Evolutionary conservation across 1,140 invertebrate species (phyloP), one percentile per base, ranked within the genome.

Genomic region (Eriosoma lanigerum): DNA sequence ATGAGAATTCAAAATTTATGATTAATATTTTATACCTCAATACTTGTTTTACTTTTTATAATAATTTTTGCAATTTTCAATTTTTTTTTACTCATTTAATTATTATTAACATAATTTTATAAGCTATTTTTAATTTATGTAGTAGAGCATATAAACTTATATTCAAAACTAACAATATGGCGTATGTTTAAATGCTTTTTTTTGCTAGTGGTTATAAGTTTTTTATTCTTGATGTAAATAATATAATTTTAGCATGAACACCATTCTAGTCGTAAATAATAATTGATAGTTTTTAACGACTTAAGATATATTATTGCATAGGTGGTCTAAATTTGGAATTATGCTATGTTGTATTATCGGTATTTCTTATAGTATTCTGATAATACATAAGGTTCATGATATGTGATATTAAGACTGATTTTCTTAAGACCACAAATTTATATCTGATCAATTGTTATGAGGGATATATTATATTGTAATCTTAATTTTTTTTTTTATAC

Each of bases 221-320:
- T n/a, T n/a, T 72, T 72, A 6, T 72, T 72, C 24, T 72, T 12
- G 10, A n/a, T 68, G 64, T 68, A 48, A 17, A 38, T 44, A 38
- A n/a, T 66, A 29, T 66, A 19, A 66, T 66, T 66, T 66, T 44
- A 66, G 32, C 24, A 3, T 75, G 72, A 44, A 60, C 48, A 78
- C 73, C 75, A 78, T 78, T 78, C 75, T 78, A 78, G 75, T 78
- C 75, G 19, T 78, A 62, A 48, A 52, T 62, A 29, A 12, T 78
- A 78, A 60, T 78, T 78, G n/a, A 48, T 78, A 78, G 21, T 26
- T 26, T 26, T 46, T 60, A 78, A 58, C 6, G 17, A 19, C 6
- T 62, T 60, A 29, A 44, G 8, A 58, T 75, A 15, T 21, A 76
- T 44, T 58, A 44, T 8, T 24, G 13, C 32, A 56, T 38, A 56